phyloP scores from a whole-genome alignment of 1,140 invertebrate genomes.

The Drosophila suzukii region DNA sequence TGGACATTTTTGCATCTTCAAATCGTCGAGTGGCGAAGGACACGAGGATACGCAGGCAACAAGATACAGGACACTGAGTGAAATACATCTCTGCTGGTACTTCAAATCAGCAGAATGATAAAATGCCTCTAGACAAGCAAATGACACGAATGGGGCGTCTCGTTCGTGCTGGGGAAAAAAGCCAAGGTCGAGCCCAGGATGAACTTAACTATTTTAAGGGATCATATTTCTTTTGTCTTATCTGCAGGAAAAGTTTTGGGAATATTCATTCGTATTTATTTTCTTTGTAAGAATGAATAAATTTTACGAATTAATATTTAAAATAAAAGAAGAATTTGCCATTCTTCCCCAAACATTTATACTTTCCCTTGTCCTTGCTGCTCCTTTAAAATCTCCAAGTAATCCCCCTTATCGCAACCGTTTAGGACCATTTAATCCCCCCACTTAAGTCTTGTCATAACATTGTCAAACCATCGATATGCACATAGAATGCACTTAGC shows the following conservation, averaged over 20 bases:
- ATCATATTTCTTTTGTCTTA: constrained; percentile 2
- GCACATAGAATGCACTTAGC: constrained; percentile 36
- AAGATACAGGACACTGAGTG: constrained; percentile 12
- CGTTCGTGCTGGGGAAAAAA: neutral
- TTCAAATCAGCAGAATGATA: constrained; percentile 69
- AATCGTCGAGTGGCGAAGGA: constrained; percentile 62
- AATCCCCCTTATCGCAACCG: neutral
- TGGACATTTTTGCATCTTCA: constrained; percentile 83
- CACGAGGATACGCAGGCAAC: constrained; percentile 25
- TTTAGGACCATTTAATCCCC: constrained; percentile 28
- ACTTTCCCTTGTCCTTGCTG: no score
- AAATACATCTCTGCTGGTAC: constrained; percentile 56
- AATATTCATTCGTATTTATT: neutral
- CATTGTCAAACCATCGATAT: constrained; percentile 19
- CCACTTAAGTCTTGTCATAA: constrained; percentile 42
- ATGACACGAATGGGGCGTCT: constrained; percentile 32
- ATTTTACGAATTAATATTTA: no score
- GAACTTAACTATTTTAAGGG: no score
- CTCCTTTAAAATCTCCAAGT: neutral
- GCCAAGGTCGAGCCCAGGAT: constrained; percentile 33
- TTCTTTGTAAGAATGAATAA: neutral
- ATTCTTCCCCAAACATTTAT: no score
- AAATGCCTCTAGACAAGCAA: constrained; percentile 59
- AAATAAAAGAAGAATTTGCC: no score
- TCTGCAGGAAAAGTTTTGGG: neutral